Evolutionary conservation across 37 sponge, comb jelly and placozoan genomes (phyloP).

Genomic region (Diacarnus erythraeanus): DNA sequence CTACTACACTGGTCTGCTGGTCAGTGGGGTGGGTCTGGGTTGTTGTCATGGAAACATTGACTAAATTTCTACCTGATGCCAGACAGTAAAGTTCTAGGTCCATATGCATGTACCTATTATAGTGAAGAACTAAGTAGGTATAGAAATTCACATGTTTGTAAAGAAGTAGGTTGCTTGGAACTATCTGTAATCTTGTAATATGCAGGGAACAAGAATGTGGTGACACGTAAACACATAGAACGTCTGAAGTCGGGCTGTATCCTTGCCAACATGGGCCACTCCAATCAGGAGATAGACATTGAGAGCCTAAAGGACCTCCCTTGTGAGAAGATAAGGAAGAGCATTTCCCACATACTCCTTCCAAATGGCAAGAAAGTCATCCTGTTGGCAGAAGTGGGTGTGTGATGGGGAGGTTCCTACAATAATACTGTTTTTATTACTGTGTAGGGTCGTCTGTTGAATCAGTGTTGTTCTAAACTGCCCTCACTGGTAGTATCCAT

Average conservation of each 20-base stretch:
- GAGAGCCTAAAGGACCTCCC: conserved; percentile 45
- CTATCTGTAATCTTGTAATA: no score
- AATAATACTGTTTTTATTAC: not conserved
- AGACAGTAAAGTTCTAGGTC: no score
- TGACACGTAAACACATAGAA: conserved; percentile 74
- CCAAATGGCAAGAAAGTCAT: conserved; percentile 76
- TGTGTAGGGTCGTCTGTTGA: conserved; percentile 66
- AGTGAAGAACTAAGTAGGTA: not conserved
- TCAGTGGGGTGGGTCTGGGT: no score
- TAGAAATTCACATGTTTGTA: not conserved
- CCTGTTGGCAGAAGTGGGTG: conserved; percentile 75
- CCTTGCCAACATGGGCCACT: conserved; percentile 92
- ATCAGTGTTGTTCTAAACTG: conserved; percentile 69
- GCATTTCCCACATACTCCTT: conserved; percentile 70
- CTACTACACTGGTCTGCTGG: no score
- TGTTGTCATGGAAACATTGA: no score
- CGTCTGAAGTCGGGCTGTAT: conserved; percentile 79
- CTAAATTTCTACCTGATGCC: no score
- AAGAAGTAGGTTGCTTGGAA: not conserved
- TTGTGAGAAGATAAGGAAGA: conserved; percentile 55
- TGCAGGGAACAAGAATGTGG: conserved; percentile 79
- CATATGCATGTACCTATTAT: no score
- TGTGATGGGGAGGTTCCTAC: not conserved
- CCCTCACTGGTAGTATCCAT: conserved; percentile 86
- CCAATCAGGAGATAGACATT: conserved; percentile 86